A percentile compares a stretch with the other conserved stretches of the same genome.
These are phyloP conservation scores for Drosophila obscura DNA, from an alignment of 1,140 invertebrate genomes.

Conservation along the genomic window DNA sequence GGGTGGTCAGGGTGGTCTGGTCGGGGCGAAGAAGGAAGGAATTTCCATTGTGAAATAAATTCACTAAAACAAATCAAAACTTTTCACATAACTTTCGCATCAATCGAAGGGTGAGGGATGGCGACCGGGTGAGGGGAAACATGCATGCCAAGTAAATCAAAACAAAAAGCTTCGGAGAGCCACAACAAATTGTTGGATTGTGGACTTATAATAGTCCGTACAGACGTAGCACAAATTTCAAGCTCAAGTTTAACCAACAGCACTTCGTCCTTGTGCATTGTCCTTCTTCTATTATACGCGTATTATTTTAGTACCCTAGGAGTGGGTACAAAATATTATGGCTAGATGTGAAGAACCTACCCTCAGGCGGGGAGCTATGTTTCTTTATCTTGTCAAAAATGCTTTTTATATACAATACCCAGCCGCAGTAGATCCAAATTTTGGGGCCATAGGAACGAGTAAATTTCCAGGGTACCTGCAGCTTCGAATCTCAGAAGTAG, in stretches of 20 bases:
- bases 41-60: slow-evolving; percentile 70
- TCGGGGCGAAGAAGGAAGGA: slow-evolving; percentile 6
- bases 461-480: background rate
- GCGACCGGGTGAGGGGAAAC: background rate
- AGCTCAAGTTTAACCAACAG: slow-evolving; percentile 63
- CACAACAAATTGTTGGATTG: slow-evolving; percentile 51
- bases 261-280: slow-evolving; percentile 35
- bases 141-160: slow-evolving; percentile 63
- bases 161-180: slow-evolving; percentile 43
- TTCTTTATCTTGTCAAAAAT: too few relatives aligned
- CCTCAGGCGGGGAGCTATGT: too few relatives aligned
- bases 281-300: background rate
- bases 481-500: too few relatives aligned
- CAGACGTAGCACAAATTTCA: slow-evolving; percentile 42
- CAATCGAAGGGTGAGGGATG: slow-evolving; percentile 36
- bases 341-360: too few relatives aligned
- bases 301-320: background rate
- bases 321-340: background rate
- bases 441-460: too few relatives aligned
- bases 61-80: slow-evolving; percentile 80
- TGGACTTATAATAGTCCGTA: slow-evolving; percentile 51
- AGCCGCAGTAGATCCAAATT: too few relatives aligned
- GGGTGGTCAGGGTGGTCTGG: too few relatives aligned
- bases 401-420: too few relatives aligned
- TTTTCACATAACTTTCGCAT: slow-evolving; percentile 80